Evolutionary conservation across 1,140 invertebrate species (phyloP).

Genomic region (Parasteatoda tepidariorum): DNA sequence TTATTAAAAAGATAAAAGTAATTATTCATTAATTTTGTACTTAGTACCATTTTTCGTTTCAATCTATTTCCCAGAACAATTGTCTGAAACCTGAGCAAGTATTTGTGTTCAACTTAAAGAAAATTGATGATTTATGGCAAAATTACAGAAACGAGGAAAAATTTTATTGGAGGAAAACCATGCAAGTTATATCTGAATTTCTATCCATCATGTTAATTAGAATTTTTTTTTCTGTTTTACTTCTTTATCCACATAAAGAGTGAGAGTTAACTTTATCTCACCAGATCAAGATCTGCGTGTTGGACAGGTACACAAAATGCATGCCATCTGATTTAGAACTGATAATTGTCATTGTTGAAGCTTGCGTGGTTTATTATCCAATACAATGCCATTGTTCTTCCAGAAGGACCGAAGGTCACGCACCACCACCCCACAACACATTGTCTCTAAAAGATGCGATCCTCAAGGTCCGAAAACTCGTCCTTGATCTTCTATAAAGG

Average conservation of each 20-base stretch:
- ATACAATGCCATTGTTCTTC: conserved; percentile 54
- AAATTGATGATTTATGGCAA: too few relatives aligned
- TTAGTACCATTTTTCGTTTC: too few relatives aligned
- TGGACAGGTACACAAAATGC: conserved; percentile 31
- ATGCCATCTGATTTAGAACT: conserved; percentile 48
- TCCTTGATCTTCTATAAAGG: conserved; percentile 44
- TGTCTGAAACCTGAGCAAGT: too few relatives aligned
- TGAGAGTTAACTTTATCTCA: conserved; percentile 12
- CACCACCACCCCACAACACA: conserved; percentile 27
- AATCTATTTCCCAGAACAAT: too few relatives aligned
- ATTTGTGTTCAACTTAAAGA: too few relatives aligned
- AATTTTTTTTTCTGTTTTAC: conserved; percentile 7
- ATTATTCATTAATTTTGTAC: too few relatives aligned
- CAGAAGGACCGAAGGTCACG: conserved; percentile 30
- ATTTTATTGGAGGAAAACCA: conserved; percentile 20
- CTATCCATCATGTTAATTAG: conserved; percentile 30
- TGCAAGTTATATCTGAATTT: not conserved
- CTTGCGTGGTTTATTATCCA: conserved; percentile 54
- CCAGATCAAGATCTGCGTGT: conserved; percentile 39
- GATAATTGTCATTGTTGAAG: conserved; percentile 57
- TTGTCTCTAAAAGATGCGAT: conserved; percentile 26
- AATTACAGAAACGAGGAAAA: conserved; percentile 45
- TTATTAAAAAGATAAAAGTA: too few relatives aligned
- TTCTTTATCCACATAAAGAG: not conserved
- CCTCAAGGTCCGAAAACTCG: conserved; percentile 27